phyloP scores from a whole-genome alignment of 2,113 vertebrate species.

The Plecturocebus donacophilus region DNA sequence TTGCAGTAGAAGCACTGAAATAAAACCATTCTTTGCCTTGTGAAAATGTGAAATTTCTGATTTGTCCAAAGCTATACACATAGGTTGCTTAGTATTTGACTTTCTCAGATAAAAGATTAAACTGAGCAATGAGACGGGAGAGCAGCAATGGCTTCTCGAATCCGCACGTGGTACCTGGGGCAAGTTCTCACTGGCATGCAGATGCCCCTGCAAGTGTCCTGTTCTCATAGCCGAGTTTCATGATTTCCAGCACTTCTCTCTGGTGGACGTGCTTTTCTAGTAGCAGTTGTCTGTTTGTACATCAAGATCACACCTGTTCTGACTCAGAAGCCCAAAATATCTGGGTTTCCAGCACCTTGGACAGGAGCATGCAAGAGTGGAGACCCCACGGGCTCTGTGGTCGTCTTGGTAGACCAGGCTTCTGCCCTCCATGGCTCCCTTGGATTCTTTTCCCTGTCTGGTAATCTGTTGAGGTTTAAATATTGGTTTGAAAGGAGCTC shows the following conservation, averaged over 20 bases:
- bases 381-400: not conserved
- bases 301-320: not conserved
- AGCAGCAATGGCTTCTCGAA: not conserved
- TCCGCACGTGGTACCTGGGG: not conserved
- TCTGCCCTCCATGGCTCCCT: not conserved
- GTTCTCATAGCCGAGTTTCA: not conserved
- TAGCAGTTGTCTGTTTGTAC: not conserved
- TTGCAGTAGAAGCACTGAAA: not conserved
- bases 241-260: not conserved
- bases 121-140: not conserved
- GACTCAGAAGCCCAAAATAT: not conserved
- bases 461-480: not conserved
- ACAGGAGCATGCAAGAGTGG: not conserved
- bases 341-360: not conserved
- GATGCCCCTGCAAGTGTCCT: fast-evolving
- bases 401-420: not conserved
- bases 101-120: not conserved
- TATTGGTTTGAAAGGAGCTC: not conserved
- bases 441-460: too few relatives aligned
- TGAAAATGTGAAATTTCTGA: not conserved
- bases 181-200: not conserved
- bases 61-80: not conserved
- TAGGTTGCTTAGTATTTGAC: not conserved
- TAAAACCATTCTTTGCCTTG: not conserved
- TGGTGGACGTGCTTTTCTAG: not conserved